Evolutionary conservation across 2,113 vertebrate species (phyloP).

Genomic region (Fulmarus glacialis): DNA sequence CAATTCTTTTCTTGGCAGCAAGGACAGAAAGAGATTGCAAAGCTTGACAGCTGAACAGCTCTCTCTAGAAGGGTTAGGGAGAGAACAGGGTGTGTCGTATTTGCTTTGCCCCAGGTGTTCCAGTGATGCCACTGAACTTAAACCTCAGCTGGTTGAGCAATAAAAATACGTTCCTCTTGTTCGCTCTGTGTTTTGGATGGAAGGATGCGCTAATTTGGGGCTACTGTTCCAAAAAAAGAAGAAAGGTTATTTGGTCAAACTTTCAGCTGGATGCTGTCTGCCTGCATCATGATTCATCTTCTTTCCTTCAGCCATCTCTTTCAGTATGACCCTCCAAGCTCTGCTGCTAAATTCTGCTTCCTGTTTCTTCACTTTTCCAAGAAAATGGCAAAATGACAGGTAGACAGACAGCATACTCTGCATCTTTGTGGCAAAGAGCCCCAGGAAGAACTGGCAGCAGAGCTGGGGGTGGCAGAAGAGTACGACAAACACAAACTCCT

Average conservation of each 20-base stretch:
- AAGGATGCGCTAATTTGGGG: not conserved
- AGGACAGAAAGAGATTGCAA: not conserved
- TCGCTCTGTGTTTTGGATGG: not conserved
- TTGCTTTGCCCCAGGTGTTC: conserved; percentile 6
- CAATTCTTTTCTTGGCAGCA: not conserved
- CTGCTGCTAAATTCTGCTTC: not conserved
- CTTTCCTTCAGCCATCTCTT: not conserved
- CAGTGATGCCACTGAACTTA: not conserved
- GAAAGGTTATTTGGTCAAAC: not conserved
- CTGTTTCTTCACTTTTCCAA: not conserved
- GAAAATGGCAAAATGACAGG: not conserved
- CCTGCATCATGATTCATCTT: not conserved
- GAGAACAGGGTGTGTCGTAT: not conserved
- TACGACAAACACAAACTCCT: not conserved
- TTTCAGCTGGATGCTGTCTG: not conserved
- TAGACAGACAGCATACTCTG: accelerated
- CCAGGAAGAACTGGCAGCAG: not conserved
- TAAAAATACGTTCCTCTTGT: not conserved
- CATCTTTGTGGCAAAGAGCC: not conserved
- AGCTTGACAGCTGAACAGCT: not conserved
- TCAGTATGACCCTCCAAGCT: not conserved
- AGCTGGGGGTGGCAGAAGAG: not conserved
- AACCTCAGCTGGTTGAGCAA: not conserved
- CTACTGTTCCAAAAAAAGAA: not conserved
- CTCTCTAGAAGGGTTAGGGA: not conserved